A percentile compares a stretch with the other conserved stretches of the same genome.
Evolutionary conservation across 2,113 vertebrate species (phyloP).

Genomic region (Alethe diademata): DNA sequence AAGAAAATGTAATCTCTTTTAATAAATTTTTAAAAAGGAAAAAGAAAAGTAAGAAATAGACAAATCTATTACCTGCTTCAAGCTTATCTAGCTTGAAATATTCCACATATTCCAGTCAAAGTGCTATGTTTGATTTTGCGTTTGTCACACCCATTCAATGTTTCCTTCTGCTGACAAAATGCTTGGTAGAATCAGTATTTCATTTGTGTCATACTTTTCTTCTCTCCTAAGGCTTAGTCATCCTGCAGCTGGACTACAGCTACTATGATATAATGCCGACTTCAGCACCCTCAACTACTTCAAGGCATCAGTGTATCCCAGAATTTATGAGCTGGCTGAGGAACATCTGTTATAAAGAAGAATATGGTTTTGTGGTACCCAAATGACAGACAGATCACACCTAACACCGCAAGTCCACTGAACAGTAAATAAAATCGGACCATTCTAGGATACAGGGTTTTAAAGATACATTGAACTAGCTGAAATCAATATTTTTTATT

Average conservation of each 20-base stretch:
- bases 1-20: not conserved
- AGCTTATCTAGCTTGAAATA: too few species aligned
- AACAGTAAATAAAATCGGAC: not conserved
- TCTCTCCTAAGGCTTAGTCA: not conserved
- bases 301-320: not conserved
- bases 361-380: not conserved
- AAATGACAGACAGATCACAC: not conserved
- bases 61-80: not conserved
- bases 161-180: not conserved
- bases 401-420: not conserved
- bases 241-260: not conserved
- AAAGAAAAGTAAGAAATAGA: not conserved
- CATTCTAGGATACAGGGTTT: not conserved
- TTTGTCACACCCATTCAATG: not conserved
- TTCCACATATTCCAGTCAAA: too few species aligned
- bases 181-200: not conserved
- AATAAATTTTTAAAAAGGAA: not conserved
- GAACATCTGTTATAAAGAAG: not conserved
- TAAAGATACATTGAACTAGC: not conserved
- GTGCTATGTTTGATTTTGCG: not conserved
- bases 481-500: not conserved
- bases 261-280: not conserved
- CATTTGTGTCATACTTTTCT: not conserved
- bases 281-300: not conserved
- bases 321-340: not conserved